Conservation (phyloP, 2,797 vertebrate species). For the Luscinia megarhynchos region DNA sequence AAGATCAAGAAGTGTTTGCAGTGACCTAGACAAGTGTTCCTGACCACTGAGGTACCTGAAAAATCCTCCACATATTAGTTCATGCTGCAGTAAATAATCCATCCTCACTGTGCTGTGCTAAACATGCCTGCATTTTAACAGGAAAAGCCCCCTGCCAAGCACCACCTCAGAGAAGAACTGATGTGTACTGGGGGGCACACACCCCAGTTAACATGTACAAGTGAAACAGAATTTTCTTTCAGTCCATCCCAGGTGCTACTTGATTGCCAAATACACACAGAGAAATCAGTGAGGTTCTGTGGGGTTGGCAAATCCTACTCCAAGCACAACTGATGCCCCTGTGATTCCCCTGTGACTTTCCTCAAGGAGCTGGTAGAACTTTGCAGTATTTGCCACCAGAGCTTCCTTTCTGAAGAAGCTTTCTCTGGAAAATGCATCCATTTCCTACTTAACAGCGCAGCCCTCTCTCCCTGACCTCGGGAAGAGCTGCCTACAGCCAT, state of each 20-base stretch:
- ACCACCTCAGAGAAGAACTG: too few species aligned
- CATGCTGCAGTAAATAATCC: neutral
- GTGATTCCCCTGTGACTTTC: neutral
- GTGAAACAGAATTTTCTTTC: too few species aligned
- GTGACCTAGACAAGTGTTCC: neutral
- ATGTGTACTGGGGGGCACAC: too few species aligned
- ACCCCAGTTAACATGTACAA: too few species aligned
- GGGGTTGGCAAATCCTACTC: neutral
- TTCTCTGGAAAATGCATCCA: neutral
- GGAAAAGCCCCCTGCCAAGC: neutral
- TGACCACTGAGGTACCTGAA: neutral
- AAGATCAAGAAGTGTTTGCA: neutral
- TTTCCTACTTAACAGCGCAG: neutral
- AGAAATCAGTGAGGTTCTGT: neutral
- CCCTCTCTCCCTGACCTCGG: neutral
- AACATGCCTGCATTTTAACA: neutral
- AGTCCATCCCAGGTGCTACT: too few species aligned
- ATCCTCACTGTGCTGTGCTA: neutral
- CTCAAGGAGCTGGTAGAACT: neutral
- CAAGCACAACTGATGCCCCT: neutral
- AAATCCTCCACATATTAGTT: neutral
- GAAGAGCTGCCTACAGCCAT: neutral
- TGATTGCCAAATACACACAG: neutral
- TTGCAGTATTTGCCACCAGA: neutral
- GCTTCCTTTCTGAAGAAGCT: neutral